Evolutionary conservation across 1,140 invertebrate species (phyloP).

Genomic region (Aporrectodea caliginosa): DNA sequence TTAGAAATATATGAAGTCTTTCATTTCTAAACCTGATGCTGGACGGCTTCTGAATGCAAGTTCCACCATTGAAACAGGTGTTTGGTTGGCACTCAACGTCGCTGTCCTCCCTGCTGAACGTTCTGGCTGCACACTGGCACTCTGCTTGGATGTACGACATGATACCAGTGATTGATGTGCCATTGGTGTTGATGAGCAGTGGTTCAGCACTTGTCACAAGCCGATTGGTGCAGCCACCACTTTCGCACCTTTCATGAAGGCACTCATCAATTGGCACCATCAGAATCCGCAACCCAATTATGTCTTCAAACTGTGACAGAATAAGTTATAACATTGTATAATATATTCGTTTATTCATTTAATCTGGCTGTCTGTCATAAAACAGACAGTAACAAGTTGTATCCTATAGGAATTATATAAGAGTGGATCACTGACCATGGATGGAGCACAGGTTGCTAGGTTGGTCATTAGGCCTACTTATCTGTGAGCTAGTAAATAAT

Average conservation of each 20-base stretch:
- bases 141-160: slow-evolving; percentile 81
- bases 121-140: slow-evolving; percentile 59
- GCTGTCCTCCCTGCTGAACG: slow-evolving; percentile 38
- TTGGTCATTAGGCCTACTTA: too few relatives aligned
- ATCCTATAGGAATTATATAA: too few relatives aligned
- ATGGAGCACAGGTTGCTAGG: too few relatives aligned
- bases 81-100: slow-evolving; percentile 72
- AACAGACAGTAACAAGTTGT: too few relatives aligned
- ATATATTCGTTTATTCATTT: too few relatives aligned
- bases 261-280: slow-evolving; percentile 98
- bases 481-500: too few relatives aligned
- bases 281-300: slow-evolving; percentile 89
- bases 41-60: slow-evolving; percentile 72
- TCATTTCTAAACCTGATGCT: slow-evolving; percentile 66
- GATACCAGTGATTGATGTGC: slow-evolving; percentile 88
- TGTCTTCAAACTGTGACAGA: slow-evolving; percentile 72
- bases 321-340: too few relatives aligned
- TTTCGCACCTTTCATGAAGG: slow-evolving; percentile 89
- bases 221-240: slow-evolving; percentile 83
- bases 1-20: too few relatives aligned
- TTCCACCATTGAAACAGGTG: slow-evolving; percentile 90
- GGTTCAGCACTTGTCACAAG: slow-evolving; percentile 75
- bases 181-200: slow-evolving; percentile 94
- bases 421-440: too few relatives aligned
- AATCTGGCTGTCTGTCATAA: too few relatives aligned